Base-by-base conservation (phyloP, 2,797 vertebrate species). In the Myotis vivesi region DNA sequence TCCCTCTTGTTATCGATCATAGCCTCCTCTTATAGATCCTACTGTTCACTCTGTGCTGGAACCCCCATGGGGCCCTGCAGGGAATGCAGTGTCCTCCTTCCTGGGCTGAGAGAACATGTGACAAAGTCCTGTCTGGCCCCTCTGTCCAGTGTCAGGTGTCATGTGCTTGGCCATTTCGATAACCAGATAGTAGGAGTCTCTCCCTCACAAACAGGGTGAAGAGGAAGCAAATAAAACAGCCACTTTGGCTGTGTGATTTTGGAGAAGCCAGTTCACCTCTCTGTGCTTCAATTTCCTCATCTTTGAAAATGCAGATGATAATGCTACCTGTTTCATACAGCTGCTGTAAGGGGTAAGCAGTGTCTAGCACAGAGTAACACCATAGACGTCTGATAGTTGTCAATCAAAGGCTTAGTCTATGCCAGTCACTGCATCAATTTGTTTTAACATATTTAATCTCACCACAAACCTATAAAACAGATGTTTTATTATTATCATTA, bases 31-130 rank as follows among this genome's bases (percentile, higher is more conserved):
- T 22, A 16, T n/a, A 6, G 8, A 6, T 23, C n/a, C 30, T 19
- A 3, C 69, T 7, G 5, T 16, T 44, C 33, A 19, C 11, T 22
- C 41, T n/a, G 41, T 11, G 69, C 44, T 46, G 19, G n/a, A 49
- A 19, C 15, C 6, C 30, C 9, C 2, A 0, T 0, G 6, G 0
- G 19, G 51, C 6, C 15, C 36, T 5, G 2, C 1, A 0, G 0
- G 10, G 4, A 2, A 8, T 6, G 5, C 17, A 7, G 3, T 2
- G 19, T 25, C 64, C 3, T 38, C 33, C 38, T 30, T 12, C 22
- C 59, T 0, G 0, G 4, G 12, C 92, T 22, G 2, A 20, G 53
- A 90, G 46, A 28, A 3, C 3, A 13, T 1, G 30, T 51, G 36
- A 66, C 49, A 87, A 30, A 9, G 3, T 13, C 36, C 68, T 23